phyloP scores from a whole-genome alignment of 1,140 invertebrate species.

The Mesaphorura yosii region DNA sequence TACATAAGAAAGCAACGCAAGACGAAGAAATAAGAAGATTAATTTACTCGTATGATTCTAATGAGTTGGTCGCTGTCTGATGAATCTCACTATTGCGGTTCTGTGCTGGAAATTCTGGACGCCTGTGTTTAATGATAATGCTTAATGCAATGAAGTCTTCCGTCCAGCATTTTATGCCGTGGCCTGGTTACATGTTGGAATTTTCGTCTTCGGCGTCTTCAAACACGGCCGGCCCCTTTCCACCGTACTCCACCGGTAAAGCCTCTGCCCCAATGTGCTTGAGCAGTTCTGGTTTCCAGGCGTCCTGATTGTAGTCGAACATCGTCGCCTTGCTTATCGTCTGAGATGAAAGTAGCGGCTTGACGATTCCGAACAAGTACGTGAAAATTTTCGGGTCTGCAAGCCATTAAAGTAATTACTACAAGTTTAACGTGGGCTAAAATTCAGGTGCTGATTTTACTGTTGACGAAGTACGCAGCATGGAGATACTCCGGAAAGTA shows the following conservation, averaged over 20 bases:
- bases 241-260: conserved; percentile 10
- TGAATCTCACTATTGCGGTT: no score
- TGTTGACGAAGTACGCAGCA: conserved; percentile 11
- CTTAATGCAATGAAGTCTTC: no score
- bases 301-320: conserved; percentile 1
- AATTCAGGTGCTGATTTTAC: no score
- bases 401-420: not conserved
- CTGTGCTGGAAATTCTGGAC: no score
- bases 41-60: no score
- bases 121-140: no score
- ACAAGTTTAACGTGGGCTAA: not conserved
- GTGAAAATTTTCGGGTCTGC: conserved; percentile 1
- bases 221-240: not conserved
- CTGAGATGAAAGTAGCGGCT: conserved; percentile 7
- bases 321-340: conserved; percentile 12
- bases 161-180: no score
- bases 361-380: conserved; percentile 14
- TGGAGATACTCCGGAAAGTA: conserved; percentile 17
- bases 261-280: not conserved
- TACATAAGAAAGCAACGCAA: no score
- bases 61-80: no score
- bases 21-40: no score
- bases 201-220: no score
- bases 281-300: conserved; percentile 9
- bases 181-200: no score